A percentile compares a stretch with the other conserved stretches of the same genome.
These are phyloP conservation scores for Ptilonorhynchus violaceus DNA, from an alignment of 2,113 vertebrate genomes.

Conservation along the genomic window DNA sequence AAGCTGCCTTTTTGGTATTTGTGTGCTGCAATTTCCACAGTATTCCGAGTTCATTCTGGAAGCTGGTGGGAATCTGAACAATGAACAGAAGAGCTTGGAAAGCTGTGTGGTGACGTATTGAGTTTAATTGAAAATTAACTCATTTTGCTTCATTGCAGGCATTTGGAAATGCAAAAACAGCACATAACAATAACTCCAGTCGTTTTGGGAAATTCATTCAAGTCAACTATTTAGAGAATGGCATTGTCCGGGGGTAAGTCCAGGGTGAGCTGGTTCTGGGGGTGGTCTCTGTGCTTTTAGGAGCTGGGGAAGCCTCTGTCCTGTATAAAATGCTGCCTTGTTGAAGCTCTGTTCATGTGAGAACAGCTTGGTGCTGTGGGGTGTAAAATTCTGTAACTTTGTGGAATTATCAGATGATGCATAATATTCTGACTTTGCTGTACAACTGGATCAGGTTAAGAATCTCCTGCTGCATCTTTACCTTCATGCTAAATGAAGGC, in stretches of 20 bases:
- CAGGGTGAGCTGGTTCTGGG: not conserved
- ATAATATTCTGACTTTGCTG: not conserved
- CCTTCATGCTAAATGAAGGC: not conserved
- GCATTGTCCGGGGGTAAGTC: conserved; percentile 92
- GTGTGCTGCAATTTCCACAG: not conserved
- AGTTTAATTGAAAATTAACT: not conserved
- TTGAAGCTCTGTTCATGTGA: not conserved
- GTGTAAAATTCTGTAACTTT: not conserved
- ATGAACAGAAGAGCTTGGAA: not conserved
- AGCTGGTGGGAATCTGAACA: not conserved
- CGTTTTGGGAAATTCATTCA: conserved; percentile 97
- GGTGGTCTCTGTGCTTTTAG: not conserved
- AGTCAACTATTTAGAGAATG: conserved; percentile 93
- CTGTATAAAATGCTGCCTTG: not conserved
- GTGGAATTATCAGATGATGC: not conserved
- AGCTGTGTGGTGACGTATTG: not conserved
- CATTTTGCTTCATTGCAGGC: conserved; percentile 68
- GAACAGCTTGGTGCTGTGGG: not conserved
- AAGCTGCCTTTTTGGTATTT: not conserved
- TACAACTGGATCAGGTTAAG: not conserved
- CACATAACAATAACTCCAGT: conserved; percentile 95
- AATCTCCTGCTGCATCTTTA: not conserved
- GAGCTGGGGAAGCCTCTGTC: not conserved
- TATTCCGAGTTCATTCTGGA: not conserved
- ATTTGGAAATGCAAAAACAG: conserved; percentile 93